These are phyloP conservation scores for Eospalax fontanierii DNA, from an alignment of 2,797 vertebrate genomes.

Conservation along the genomic window DNA sequence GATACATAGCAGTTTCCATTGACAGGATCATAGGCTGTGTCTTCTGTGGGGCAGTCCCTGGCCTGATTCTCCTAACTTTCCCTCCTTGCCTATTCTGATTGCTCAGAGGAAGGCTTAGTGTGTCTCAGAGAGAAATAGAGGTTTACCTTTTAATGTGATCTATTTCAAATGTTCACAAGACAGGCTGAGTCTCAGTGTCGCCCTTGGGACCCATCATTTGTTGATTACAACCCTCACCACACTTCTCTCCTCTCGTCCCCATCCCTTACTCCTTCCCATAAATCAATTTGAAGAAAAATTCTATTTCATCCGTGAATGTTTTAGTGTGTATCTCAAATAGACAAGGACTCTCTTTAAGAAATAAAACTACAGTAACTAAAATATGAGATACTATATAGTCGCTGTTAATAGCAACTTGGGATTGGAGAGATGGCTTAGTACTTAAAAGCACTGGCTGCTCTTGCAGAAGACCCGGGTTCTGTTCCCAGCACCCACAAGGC, in stretches of 20 bases:
- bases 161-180: neutral
- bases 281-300: conserved; percentile 23
- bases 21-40: neutral
- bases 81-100: neutral
- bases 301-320: neutral
- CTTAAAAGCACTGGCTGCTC: too few species aligned
- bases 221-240: neutral
- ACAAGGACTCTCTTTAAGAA: neutral
- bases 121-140: neutral
- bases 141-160: neutral
- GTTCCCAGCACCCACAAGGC: too few species aligned
- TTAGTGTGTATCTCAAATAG: neutral
- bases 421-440: too few species aligned
- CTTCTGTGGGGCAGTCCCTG: neutral
- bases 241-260: neutral
- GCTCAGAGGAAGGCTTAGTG: neutral
- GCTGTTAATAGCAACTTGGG: neutral
- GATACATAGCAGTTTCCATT: neutral
- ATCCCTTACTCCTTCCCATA: neutral
- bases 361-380: neutral
- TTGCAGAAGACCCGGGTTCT: too few species aligned
- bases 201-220: neutral
- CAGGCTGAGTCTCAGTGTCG: too few species aligned
- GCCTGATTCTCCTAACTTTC: neutral
- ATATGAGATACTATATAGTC: too few species aligned